Conservation (phyloP, 2,888 invertebrate genomes). For the Lepidochitona cinerea region DNA sequence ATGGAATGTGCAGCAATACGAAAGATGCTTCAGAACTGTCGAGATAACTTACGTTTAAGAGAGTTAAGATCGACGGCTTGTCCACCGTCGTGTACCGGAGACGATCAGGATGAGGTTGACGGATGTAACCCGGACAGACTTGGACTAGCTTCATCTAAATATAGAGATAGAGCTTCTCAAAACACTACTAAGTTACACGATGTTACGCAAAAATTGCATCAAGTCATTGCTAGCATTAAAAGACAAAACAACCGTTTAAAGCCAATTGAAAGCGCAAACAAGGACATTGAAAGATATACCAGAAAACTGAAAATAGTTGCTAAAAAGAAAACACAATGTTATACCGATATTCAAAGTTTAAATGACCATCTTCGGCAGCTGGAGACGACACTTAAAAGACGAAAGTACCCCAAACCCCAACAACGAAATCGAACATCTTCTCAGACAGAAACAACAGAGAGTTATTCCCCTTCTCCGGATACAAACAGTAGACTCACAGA, state of each 20-base stretch:
- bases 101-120: not conserved
- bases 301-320: not conserved
- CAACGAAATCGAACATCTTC: too few species aligned
- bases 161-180: not conserved
- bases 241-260: not conserved
- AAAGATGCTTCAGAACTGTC: slow-evolving; percentile 9
- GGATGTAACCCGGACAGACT: not conserved
- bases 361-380: not conserved
- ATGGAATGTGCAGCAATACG: slow-evolving; percentile 12
- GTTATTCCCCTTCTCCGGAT: too few species aligned
- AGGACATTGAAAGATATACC: not conserved
- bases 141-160: slow-evolving; percentile 7
- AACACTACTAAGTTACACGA: slow-evolving; percentile 9
- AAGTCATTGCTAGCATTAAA: not conserved
- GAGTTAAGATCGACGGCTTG: not conserved
- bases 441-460: too few species aligned
- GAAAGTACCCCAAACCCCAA: not conserved
- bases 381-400: not conserved
- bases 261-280: not conserved
- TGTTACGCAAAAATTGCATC: not conserved
- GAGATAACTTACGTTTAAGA: not conserved
- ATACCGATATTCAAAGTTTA: not conserved
- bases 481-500: too few species aligned
- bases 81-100: not conserved
- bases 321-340: not conserved